Base-by-base conservation (phyloP, 1,140 invertebrate species). In the Drosophila elegans region DNA sequence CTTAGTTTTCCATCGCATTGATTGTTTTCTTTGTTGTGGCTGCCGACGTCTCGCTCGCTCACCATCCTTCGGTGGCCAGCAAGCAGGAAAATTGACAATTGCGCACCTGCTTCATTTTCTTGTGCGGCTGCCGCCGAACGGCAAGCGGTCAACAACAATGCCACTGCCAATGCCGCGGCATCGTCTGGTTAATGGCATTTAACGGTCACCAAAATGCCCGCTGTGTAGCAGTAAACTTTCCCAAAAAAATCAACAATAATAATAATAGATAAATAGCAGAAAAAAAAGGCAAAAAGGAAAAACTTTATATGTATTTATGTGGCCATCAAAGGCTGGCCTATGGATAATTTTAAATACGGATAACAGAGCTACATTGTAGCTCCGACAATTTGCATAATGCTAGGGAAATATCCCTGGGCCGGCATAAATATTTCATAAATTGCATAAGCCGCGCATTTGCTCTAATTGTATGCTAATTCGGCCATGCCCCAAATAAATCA, bases 141-240 rank as follows among this genome's bases (percentile, higher is more conserved):
- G 53, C 78, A 71, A 55, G 66, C 68, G 68, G 66, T 71, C 80
- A 78, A 53, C 64, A 74, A 71, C 83, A 89, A 89, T 80, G 75
- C 76, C 81, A 84, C 56, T 84, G 81, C 81, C 81, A 85, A 72
- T 78, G 79, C 79, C 78, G 74, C 53, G 69, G 74, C 64, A 80
- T 88, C 72, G 79, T 81, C 83, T 86, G 83, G 85, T 88, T 86
- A 86, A 86, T 86, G 83, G 84, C 83, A 86, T 86, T 86, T 86
- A 86, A 86, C 83, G 83, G 82, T 88, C 82, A 86, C 80, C 82
- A 86, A 72, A 77, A 77, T 78, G 83, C 79, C 76, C 69, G 80
- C 82, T 88, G 75, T 88, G 62, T 86, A 88, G 82, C 82, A 86
- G 82, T 88, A 86, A 86, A 86, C 82, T 86, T 88, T 88, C 76